phyloP scores from a whole-genome alignment of 2,113 vertebrate species.

The Ictalurus punctatus region DNA sequence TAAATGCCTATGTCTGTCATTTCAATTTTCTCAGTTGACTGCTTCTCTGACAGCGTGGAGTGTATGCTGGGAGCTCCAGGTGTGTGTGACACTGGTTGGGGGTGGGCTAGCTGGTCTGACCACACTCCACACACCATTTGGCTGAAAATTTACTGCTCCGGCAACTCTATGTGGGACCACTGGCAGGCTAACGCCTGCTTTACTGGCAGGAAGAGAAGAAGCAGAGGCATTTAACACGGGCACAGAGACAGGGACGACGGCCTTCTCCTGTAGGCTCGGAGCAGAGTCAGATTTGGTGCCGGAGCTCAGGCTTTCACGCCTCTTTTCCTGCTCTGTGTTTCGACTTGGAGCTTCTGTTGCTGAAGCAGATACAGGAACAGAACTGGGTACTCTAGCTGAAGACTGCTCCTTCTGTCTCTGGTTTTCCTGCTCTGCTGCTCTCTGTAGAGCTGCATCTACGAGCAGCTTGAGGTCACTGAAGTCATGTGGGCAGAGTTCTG shows the following conservation, averaged over 20 bases:
- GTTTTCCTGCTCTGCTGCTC: slow-evolving; percentile 86
- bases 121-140: slow-evolving; percentile 67
- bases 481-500: slow-evolving; percentile 84
- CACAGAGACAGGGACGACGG: slow-evolving; percentile 50
- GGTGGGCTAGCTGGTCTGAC: slow-evolving; percentile 61
- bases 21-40: slow-evolving; percentile 65
- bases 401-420: slow-evolving; percentile 66
- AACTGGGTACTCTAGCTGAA: background rate
- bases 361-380: background rate
- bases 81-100: slow-evolving; percentile 57
- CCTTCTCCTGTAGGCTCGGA: slow-evolving; percentile 58
- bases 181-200: background rate
- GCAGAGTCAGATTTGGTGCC: slow-evolving; percentile 36
- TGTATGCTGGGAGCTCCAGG: slow-evolving; percentile 68
- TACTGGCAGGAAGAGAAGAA: slow-evolving; percentile 33
- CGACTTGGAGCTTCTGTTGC: background rate
- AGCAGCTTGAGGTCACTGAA: slow-evolving; percentile 90
- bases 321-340: background rate
- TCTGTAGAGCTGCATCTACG: slow-evolving; percentile 86
- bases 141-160: slow-evolving; percentile 46
- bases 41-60: slow-evolving; percentile 68
- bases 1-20: background rate
- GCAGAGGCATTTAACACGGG: slow-evolving; percentile 47
- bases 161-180: slow-evolving; percentile 45
- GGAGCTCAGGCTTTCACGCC: slow-evolving; percentile 39